phyloP scores from a whole-genome alignment of 2,888 invertebrate species.

The Phaedon cochleariae region DNA sequence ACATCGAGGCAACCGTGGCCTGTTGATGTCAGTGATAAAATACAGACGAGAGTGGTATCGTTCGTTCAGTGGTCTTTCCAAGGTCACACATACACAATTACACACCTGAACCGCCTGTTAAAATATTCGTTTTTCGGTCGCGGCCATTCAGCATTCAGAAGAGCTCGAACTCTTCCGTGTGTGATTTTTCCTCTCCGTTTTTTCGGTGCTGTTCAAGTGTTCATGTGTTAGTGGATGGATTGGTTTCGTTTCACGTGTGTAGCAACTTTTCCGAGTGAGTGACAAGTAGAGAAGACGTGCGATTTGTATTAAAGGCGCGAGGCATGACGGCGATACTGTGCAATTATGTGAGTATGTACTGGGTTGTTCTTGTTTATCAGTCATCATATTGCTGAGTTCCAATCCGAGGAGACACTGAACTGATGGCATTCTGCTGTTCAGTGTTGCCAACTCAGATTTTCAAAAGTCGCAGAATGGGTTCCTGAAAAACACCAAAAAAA shows the following conservation, averaged over 20 bases:
- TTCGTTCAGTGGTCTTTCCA: conserved; percentile 28
- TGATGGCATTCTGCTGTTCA: no score
- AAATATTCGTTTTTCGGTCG: conserved; percentile 23
- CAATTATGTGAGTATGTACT: not conserved
- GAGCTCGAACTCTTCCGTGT: not conserved
- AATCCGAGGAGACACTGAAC: no score
- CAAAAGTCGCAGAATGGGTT: no score
- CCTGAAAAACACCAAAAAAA: no score
- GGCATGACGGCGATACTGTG: not conserved
- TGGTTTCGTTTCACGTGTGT: no score
- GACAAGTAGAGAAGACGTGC: not conserved
- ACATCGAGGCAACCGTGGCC: not conserved
- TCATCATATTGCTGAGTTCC: no score
- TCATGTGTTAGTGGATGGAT: no score
- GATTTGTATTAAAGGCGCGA: not conserved
- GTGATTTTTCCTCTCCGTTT: not conserved
- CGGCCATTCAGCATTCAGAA: conserved; percentile 22
- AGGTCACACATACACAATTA: conserved; percentile 32
- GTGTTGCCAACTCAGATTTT: no score
- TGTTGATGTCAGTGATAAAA: not conserved
- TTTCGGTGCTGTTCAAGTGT: not conserved
- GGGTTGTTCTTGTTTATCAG: not conserved
- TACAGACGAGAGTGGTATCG: not conserved
- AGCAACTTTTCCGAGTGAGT: no score
- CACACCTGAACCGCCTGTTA: conserved; percentile 18